Base-by-base conservation (phyloP, 2,113 vertebrate genomes). In the Calyptommatus sinebrachiatus region DNA sequence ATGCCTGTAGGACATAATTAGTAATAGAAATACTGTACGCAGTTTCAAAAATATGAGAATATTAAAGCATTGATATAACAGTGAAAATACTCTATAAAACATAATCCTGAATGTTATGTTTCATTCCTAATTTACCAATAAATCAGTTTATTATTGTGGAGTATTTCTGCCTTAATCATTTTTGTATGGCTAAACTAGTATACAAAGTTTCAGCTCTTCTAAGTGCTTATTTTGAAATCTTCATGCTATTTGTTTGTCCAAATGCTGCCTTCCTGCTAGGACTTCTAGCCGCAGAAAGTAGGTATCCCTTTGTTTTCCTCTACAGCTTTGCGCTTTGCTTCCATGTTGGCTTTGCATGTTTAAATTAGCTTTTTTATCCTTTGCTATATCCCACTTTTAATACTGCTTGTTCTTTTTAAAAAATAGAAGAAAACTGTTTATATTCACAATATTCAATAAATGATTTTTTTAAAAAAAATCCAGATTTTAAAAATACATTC, bases 231-330 rank as follows among this genome's bases (percentile, higher is more conserved):
- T 94, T 92, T 95, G 91, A 95, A 93, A 93, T 93, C 85, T 89
- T 92, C 93, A 89, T 91, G 93, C 94, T 96, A 87, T 95, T 94
- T 96, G 92, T 96, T 96, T 97, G 93, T 96, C 86, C 96, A 96
- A 96, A 96, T 90, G 97, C 97, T 95, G 95, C 95, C 95, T 92
- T 84, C 92, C 92, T 95, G 91, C 87, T 96, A 99, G 98, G 98
- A 98, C 96, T 98, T 85, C 96, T 99, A 94, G 97, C 97, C 88
- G 97, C 97, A 93, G 98, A 99, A 98, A 97, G 98, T 99, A 99
- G 95, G 98, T 99, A 97, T 94, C 96, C 91, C 89, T 94, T 92
- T 91, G 90, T 94, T 95, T 95, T 94, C 93, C 94, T 94, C 89
- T 93, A 93, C 92, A 91, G 89, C 93, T 84, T 94, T 85, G 91